Evolutionary conservation across 2,113 vertebrate genomes (phyloP), one percentile per base, ranked within the genome.

Genomic region (Manacus vitellinus): DNA sequence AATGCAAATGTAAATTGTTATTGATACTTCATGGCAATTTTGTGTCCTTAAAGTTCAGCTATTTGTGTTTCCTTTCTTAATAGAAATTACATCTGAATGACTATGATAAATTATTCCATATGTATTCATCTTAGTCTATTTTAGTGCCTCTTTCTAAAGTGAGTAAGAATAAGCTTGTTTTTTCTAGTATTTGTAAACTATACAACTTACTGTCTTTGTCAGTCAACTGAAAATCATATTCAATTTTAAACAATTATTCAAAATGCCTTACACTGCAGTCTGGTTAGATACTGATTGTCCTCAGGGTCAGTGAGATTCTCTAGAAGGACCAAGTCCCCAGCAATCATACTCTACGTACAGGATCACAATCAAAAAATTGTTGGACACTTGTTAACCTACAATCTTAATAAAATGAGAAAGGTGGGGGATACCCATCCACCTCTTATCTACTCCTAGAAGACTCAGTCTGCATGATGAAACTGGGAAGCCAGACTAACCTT

Each of bases 201-300:
- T 67, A 49, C 41, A 85, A 80, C 61, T 96, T 94, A 81, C 22
- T 96, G 46, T 92, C 74, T 91, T 44, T 96, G 94, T 90, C 67
- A 80, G 76, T 61, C 86, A 95, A 94, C 76, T 71, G 80, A 95
- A 95, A 96, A 66, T 65, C 81, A 30, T 41, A 70, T 93, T 93
- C 49, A 59, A 58, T 22, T 83, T 84, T 39, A 82, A 74, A 51
- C 35, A 80, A 41, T 46, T 67, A 68, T 91, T 93, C 94, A 73
- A 94, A 95, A 84, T 95, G 52, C 59, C 63, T 81, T 44, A n/a
- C 6, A 82, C 8, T 44, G 31, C 41, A 59, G 27, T 51, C 33
- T 88, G 66, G 7, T 65, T 52, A 61, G 39, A 56, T 76, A 25
- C 23, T 82, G 78, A 18, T 27, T 85, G 19, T 80, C 22, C 55